Base-by-base conservation (phyloP, 2,797 vertebrate species). In the Sebastes hubbsi region DNA sequence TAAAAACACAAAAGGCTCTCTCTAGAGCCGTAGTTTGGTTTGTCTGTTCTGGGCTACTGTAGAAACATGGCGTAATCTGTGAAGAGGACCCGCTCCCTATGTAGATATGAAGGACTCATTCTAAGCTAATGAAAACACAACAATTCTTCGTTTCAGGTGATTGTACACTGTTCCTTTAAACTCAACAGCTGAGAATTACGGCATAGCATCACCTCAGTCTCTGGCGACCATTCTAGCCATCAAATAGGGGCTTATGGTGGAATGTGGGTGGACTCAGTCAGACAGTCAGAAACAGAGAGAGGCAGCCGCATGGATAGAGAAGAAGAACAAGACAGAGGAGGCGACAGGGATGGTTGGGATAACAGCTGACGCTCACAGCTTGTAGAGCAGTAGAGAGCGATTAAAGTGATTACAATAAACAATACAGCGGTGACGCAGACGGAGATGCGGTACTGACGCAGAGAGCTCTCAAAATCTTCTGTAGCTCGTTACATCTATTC, bases 361-460 rank as follows among this genome's bases (percentile, higher is more conserved):
- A 85, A 79, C 88, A 90, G 87, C 88, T 89, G 88, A 93, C 82
- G 83, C 88, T 96, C 90, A 96, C 97, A 83, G 92, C 91, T 82
- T 95, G 96, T 95, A 95, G 96, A 88, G 96, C 93, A 4, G 77
- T 22, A 56, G 65, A 97, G 95, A 81, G 96, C 95, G 0, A 96
- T 97, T 95, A 73, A 96, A 96, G 72, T 93, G 90, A 64, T 95
- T 20, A 72, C 22, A 9, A 96, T 94, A 88, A 89, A 95, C 83
- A 61, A 96, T 92, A 89, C 96, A 22, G 93, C 90, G 3, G 94
- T 94, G 61, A 97, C 93, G 18, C 95, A 96, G 90, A 94, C 93
- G 0, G 95, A 92, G 83, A 97, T 89, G 0, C 91, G 90, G 89
- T 95, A 95, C 80, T 95, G 96, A 58, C 95, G 93, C 55, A 96